Conservation (phyloP, 2,113 vertebrate species). For the Catharus bicknelli region DNA sequence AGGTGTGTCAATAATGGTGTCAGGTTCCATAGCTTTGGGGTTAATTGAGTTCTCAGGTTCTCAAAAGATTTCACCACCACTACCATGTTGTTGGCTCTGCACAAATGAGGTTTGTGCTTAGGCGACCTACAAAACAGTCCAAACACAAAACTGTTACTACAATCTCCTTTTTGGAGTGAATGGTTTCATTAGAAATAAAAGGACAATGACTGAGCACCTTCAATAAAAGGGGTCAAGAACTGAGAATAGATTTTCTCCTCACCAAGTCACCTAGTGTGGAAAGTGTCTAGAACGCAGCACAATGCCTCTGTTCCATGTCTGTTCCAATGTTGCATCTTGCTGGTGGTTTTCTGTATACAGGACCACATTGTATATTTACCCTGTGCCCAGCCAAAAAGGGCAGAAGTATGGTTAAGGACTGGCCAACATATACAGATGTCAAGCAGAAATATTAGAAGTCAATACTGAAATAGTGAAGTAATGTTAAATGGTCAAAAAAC, state of each 20-base stretch:
- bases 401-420: background rate
- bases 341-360: background rate
- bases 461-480: background rate
- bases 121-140: background rate
- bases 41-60: background rate
- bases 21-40: background rate
- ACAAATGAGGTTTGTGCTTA: background rate
- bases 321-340: background rate
- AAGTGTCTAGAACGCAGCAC: background rate
- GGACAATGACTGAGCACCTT: background rate
- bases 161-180: background rate
- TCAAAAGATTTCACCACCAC: background rate
- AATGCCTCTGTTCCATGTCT: fast-evolving
- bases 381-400: background rate
- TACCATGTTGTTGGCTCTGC: background rate
- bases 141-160: background rate
- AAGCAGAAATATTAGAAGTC: background rate
- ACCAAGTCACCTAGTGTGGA: fast-evolving
- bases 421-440: background rate
- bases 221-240: background rate
- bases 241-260: background rate
- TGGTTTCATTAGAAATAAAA: background rate
- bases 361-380: background rate
- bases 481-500: background rate
- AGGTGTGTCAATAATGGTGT: background rate